Conservation (phyloP, 2,888 invertebrate species). For the Zygaena filipendulae region DNA sequence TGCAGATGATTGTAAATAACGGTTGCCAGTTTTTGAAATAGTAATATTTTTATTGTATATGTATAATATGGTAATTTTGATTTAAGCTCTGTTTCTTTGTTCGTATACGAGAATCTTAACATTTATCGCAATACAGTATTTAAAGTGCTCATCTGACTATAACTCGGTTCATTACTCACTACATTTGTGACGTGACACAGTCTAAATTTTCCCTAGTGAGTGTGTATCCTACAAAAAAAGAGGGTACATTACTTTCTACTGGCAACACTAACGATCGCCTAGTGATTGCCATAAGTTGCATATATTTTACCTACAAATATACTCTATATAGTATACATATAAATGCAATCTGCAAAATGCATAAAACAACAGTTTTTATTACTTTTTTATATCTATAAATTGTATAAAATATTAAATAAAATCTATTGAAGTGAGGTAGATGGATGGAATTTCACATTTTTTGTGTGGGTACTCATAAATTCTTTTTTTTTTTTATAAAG, state of each 20-base stretch:
- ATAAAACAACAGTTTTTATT: conserved; percentile 65
- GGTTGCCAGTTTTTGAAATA: too few species aligned
- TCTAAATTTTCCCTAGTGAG: conserved; percentile 49
- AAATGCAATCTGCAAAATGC: conserved; percentile 69
- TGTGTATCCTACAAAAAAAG: conserved; percentile 40
- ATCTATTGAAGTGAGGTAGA: conserved; percentile 76
- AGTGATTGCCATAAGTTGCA: conserved; percentile 47
- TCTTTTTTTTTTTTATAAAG: conserved; percentile 51
- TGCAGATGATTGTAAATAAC: too few species aligned
- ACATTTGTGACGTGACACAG: conserved; percentile 39
- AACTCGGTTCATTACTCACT: conserved; percentile 33
- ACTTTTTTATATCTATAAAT: conserved; percentile 59
- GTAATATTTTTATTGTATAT: too few species aligned
- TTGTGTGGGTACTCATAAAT: too few species aligned
- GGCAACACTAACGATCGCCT: conserved; percentile 56
- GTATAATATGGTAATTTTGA: conserved; percentile 42
- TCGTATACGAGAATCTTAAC: conserved; percentile 62
- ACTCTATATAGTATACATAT: conserved; percentile 65
- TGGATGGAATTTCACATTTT: conserved; percentile 76
- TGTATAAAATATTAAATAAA: conserved; percentile 70
- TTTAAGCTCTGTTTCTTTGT: conserved; percentile 65
- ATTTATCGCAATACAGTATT: conserved; percentile 28
- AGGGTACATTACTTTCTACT: conserved; percentile 36
- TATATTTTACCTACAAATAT: conserved; percentile 60
- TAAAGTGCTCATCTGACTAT: conserved; percentile 37